Evolutionary conservation across 1,140 invertebrate species (phyloP).

Genomic region (Drosophila littoralis): DNA sequence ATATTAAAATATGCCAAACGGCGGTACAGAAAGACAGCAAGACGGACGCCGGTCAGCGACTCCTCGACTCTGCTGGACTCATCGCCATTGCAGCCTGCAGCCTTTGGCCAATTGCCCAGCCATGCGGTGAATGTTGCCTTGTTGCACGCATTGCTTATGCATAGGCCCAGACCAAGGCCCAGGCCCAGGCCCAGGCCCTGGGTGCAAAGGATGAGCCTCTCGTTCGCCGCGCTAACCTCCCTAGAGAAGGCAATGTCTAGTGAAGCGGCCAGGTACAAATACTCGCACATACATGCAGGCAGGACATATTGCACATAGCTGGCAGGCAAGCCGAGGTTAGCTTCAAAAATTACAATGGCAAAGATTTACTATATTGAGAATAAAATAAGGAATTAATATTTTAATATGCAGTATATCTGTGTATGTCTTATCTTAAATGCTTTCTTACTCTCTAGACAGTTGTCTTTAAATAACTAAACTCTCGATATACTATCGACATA

Average conservation of each 20-base stretch:
- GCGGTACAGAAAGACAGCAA: constrained; percentile 25
- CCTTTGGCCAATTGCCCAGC: constrained; percentile 67
- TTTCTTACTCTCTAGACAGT: too few species aligned
- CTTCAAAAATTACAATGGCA: constrained; percentile 3
- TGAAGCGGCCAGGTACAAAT: constrained; percentile 56
- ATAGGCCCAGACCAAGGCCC: constrained; percentile 36
- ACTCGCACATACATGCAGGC: constrained; percentile 24
- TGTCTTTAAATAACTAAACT: too few species aligned
- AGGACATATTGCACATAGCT: constrained; percentile 38
- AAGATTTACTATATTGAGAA: neutral
- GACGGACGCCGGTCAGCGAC: constrained; percentile 14
- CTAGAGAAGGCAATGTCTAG: constrained; percentile 60
- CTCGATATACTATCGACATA: too few species aligned
- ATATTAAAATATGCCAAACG: constrained; percentile 82
- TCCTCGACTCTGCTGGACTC: neutral
- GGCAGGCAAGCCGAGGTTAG: neutral
- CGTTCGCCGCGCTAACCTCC: constrained; percentile 35
- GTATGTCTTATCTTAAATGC: too few species aligned
- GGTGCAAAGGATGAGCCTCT: constrained; percentile 18
- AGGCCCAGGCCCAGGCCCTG: neutral
- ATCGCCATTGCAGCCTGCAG: constrained; percentile 42
- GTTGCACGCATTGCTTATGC: constrained; percentile 63
- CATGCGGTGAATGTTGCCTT: constrained; percentile 62
- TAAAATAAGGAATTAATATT: too few species aligned
- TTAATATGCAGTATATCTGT: too few species aligned